Base-by-base conservation (phyloP, 1,140 invertebrate species). In the Camponotus vicinus region DNA sequence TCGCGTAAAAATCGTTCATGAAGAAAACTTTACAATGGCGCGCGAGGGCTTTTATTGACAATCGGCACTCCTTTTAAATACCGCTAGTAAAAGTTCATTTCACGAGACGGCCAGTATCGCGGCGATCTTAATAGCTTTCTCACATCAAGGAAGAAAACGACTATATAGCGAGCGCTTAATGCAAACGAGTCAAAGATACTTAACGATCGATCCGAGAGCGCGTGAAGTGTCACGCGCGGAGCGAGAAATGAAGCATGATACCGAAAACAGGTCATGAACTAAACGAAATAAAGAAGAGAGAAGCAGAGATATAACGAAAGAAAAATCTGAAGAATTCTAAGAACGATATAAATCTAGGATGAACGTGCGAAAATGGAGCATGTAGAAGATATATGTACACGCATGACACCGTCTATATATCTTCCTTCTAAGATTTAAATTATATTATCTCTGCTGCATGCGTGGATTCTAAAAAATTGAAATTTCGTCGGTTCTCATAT, bases 21-120 rank as follows among this genome's bases (percentile, higher is more conserved):
- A 57, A 83, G 13, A 1, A 73, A 83, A 83, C 69, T 75, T 45
- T 15, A 32, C 67, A 45, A 82, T 82, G 37, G 61, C 55, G 27
- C 40, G 3, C 6, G 18, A 42, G n/a, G 49, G 55, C 73, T 76
- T 86, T 89, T 86, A 86, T 89, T 88, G 85, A 88, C 73, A 80
- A 88, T 88, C 52, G 52, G 37, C 77, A 71, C 42, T 49, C 34
- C 55, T 40, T 89, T 52, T 63, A 79, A 61, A 63, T 55, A 52
- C 34, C 49, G 34, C 0, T 5, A 45, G 52, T 67, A 59, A 88
- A 88, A 63, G 18, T 59, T 64, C 9, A 9, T 67, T 37, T 79
- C 59, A 63, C 18, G n/a, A 52, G 18, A n/a, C 49, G 18, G 2
- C 37, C 69, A 57, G 78, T 67, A 80, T 70, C 66, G 57, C 27